These are phyloP conservation scores for Rissa tridactyla DNA, from an alignment of 2,113 vertebrate species.

Conservation along the genomic window DNA sequence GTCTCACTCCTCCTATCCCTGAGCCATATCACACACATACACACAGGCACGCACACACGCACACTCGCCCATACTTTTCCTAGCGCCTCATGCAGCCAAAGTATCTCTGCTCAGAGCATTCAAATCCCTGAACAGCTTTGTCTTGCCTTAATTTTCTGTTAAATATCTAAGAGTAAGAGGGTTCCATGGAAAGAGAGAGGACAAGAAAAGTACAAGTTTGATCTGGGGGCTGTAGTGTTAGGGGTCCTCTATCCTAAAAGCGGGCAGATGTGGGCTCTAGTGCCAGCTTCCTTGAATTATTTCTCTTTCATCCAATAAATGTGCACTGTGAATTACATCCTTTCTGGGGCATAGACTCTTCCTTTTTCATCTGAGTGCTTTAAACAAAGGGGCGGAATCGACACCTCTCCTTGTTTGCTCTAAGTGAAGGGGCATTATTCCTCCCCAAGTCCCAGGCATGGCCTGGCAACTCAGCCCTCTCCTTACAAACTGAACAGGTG, in stretches of 20 bases:
- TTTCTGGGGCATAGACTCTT: neutral
- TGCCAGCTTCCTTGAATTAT: neutral
- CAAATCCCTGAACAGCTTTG: neutral
- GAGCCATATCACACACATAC: neutral
- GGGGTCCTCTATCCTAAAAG: neutral
- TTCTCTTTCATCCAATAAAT: neutral
- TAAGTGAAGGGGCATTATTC: neutral
- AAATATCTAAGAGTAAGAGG: neutral
- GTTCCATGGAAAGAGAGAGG: neutral
- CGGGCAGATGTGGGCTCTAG: neutral
- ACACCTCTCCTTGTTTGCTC: neutral
- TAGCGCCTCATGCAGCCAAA: neutral
- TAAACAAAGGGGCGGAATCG: neutral
- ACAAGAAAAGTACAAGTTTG: neutral
- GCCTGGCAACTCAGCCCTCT: neutral
- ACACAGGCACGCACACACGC: rapidly evolving
- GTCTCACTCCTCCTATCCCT: neutral
- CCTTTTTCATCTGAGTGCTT: neutral
- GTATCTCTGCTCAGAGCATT: neutral
- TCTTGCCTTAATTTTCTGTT: neutral
- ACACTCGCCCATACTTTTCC: neutral
- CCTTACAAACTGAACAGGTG: neutral
- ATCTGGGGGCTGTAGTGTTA: neutral
- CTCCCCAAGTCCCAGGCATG: rapidly evolving
- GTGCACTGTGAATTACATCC: neutral